These are phyloP conservation scores for Idaea biselata DNA, from an alignment of 2,888 invertebrate species.

Conservation along the genomic window DNA sequence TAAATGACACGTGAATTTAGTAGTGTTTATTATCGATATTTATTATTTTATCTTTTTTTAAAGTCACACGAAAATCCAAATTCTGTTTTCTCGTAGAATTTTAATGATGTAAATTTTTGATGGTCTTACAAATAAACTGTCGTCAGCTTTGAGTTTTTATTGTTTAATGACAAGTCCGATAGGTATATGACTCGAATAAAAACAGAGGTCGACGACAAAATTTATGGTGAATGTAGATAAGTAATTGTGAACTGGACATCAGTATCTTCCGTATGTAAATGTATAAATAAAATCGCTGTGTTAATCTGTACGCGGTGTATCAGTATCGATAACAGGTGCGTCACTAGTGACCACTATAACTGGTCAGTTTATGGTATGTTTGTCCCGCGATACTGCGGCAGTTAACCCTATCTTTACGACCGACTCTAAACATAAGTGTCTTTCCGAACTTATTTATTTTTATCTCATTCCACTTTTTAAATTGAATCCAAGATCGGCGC, in stretches of 20 bases:
- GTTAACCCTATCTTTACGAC: slow-evolving; percentile 80
- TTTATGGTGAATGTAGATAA: slow-evolving; percentile 3
- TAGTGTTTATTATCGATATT: slow-evolving; percentile 33
- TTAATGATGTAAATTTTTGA: background rate
- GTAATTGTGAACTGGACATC: slow-evolving; percentile 15
- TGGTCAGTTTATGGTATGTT: slow-evolving; percentile 78
- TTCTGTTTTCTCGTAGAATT: background rate
- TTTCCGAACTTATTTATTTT: slow-evolving; percentile 78
- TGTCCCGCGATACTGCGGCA: slow-evolving; percentile 74
- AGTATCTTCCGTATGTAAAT: slow-evolving; percentile 20
- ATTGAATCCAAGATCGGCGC: slow-evolving; percentile 75
- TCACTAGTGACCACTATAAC: slow-evolving; percentile 64
- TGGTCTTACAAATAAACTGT: background rate
- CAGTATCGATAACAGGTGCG: slow-evolving; percentile 42
- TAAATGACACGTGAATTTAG: slow-evolving; percentile 71
- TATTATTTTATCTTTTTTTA: slow-evolving; percentile 1
- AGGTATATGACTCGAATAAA: background rate
- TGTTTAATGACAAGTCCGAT: slow-evolving; percentile 1
- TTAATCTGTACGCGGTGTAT: slow-evolving; percentile 24
- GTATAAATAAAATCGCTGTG: slow-evolving; percentile 5
- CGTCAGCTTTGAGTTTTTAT: background rate
- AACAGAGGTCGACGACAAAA: background rate
- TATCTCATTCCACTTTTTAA: slow-evolving; percentile 79
- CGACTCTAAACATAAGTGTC: slow-evolving; percentile 80
- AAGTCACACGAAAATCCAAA: background rate